phyloP scores from a whole-genome alignment of 2,888 invertebrate genomes.

The Drosophila planitibia region DNA sequence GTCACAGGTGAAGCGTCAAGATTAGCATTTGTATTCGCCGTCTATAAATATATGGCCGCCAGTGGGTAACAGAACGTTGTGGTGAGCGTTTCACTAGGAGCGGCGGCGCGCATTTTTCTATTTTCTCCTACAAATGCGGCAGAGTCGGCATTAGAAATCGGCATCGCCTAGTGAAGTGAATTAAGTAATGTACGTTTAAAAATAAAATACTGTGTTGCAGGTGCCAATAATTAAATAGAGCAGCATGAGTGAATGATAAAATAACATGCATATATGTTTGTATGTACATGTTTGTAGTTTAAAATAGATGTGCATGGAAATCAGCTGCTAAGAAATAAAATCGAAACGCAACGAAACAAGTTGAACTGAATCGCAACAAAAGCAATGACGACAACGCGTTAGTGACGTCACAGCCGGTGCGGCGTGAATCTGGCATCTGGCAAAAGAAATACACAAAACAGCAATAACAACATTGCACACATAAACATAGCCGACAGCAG shows the following conservation, averaged over 20 bases:
- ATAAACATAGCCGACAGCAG: conserved; percentile 43
- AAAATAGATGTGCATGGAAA: conserved; percentile 64
- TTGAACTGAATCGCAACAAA: conserved; percentile 48
- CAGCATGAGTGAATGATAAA: conserved; percentile 64
- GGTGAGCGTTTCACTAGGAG: conserved; percentile 47
- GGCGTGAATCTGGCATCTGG: conserved; percentile 63
- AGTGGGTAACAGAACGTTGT: conserved; percentile 64
- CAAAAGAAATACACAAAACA: conserved; percentile 54
- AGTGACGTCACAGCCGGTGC: conserved; percentile 73
- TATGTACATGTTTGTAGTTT: conserved; percentile 24
- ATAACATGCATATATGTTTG: conserved; percentile 39
- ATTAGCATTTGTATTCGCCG: conserved; percentile 52
- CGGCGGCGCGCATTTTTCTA: conserved; percentile 9
- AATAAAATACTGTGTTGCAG: conserved; percentile 62
- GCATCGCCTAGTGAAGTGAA: conserved; percentile 59
- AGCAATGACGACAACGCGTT: conserved; percentile 42
- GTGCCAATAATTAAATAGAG: conserved; percentile 45
- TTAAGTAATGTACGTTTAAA: conserved; percentile 70
- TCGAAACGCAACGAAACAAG: conserved; percentile 23
- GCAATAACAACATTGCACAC: conserved; percentile 40
- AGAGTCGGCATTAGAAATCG: conserved; percentile 49
- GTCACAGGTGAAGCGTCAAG: conserved; percentile 77
- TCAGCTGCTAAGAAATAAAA: conserved; percentile 64
- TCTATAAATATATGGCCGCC: conserved; percentile 65
- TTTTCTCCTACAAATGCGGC: conserved; percentile 37